phyloP scores from a whole-genome alignment of 2,113 vertebrate genomes.

The Haemorhous mexicanus region DNA sequence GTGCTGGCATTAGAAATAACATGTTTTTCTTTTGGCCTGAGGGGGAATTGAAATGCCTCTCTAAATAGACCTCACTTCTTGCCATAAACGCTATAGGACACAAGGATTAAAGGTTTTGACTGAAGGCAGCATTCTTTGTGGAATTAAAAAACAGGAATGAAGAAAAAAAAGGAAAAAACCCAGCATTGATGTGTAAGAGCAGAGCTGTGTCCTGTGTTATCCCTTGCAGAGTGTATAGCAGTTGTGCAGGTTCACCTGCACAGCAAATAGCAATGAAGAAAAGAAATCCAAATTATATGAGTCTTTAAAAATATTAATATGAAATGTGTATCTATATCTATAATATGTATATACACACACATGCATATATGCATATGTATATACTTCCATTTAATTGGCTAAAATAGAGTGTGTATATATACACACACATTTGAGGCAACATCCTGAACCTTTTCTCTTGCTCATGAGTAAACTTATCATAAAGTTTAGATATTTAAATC shows the following conservation, averaged over 20 bases:
- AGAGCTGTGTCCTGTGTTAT: not conserved
- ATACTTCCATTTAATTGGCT: not conserved
- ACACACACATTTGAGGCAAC: not conserved
- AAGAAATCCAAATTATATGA: not conserved
- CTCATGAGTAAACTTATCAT: not conserved
- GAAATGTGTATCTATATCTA: not conserved
- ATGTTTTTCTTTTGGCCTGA: conserved; percentile 55
- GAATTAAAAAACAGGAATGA: conserved; percentile 33
- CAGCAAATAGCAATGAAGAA: not conserved
- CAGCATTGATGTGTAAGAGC: not conserved
- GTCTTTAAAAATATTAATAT: not conserved
- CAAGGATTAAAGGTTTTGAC: conserved; percentile 14
- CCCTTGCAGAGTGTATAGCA: not conserved
- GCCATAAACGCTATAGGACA: conserved; percentile 24
- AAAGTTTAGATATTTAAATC: not conserved
- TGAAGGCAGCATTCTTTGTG: conserved; percentile 31
- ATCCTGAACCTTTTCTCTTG: not conserved
- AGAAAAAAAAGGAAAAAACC: not conserved
- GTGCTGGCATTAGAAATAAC: conserved; percentile 59
- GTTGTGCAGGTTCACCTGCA: not conserved
- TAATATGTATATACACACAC: not conserved
- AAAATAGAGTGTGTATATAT: not conserved
- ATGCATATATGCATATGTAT: fast-evolving
- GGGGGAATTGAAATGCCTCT: conserved; percentile 50
- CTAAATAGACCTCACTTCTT: conserved; percentile 59